A percentile compares a stretch with the other conserved stretches of the same genome.
These are phyloP conservation scores for Periophthalmus modestus DNA, from an alignment of 2,113 vertebrate species.

Conservation along the genomic window DNA sequence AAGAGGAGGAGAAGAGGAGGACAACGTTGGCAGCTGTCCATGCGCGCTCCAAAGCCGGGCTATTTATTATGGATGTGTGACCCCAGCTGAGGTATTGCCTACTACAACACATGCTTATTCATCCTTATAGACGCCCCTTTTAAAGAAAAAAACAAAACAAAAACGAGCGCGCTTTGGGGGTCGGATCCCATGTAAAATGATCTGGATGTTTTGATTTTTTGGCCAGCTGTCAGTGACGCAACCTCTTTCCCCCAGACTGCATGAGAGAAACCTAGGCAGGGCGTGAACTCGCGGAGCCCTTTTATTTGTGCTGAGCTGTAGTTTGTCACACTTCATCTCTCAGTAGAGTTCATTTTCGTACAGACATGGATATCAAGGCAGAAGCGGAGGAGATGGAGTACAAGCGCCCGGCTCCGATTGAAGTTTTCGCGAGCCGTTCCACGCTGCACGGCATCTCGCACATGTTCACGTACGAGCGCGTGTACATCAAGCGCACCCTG, in stretches of 20 bases:
- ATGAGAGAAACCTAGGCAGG: conserved; percentile 64
- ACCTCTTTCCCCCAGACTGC: conserved; percentile 49
- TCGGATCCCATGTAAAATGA: conserved; percentile 10
- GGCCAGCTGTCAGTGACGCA: conserved; percentile 63
- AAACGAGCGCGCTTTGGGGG: not conserved
- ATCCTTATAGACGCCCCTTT: conserved; percentile 21
- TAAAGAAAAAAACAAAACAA: not conserved
- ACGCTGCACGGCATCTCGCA: conserved; percentile 97
- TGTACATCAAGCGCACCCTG: conserved; percentile 88
- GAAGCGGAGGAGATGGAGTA: conserved; percentile 91
- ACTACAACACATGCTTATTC: conserved; percentile 14
- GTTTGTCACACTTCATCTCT: conserved; percentile 6
- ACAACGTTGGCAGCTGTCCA: conserved; percentile 57
- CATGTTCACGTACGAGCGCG: conserved; percentile 96
- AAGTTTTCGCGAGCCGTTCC: conserved; percentile 96
- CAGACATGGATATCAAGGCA: conserved; percentile 89
- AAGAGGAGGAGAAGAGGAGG: conserved; percentile 45
- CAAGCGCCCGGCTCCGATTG: conserved; percentile 85
- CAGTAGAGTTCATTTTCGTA: conserved; percentile 7
- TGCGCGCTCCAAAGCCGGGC: conserved; percentile 47
- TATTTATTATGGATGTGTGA: conserved; percentile 48
- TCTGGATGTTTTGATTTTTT: conserved; percentile 18
- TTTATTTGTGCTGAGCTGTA: conserved; percentile 10
- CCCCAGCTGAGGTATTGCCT: conserved; percentile 23
- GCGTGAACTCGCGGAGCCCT: conserved; percentile 68